Evolutionary conservation across 2,888 invertebrate genomes (phyloP), one percentile per base, ranked within the genome.

Genomic region (Sphaerophoria rueppellii): DNA sequence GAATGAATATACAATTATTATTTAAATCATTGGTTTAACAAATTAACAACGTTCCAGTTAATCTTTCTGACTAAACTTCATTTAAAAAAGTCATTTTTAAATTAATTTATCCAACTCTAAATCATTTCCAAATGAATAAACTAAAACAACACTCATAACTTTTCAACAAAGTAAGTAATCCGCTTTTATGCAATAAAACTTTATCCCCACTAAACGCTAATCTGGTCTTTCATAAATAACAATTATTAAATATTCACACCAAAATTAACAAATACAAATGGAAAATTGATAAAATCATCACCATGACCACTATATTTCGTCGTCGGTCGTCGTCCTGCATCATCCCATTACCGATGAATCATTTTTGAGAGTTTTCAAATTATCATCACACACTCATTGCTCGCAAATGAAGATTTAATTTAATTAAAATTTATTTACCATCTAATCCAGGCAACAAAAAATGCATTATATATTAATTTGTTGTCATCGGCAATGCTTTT

Each of bases 391-490:
- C 14, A 55, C 12, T 55, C n/a, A 54, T 24, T 5, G 48, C 5
- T 12, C 75, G 75, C 55, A 55, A 71, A 65, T 75, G 40, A 60
- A 48, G 60, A 77, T 81, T 81, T 52, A 81, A 72, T 82, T 82
- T 72, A 82, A 72, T 35, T 61, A 34, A 35, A 72, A 48, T 37
- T 50, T 32, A 14, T 35, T 60, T 34, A n/a, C n/a, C 35, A 65
- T 65, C 63, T 37, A 50, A 50, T 6, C 16, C 9, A 16, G 46
- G 54, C 32, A 61, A 35, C 1, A 61, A 67, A 60, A 77, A 69
- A 77, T 40, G 6, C 61, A 82, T 82, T 72, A 81, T 76, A 58
- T 32, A 76, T 76, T 50, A 37, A 76, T 76, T 76, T 71, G 76
- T 72, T 75, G 75, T 81, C 81, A 81, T 70, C 69, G 34, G 40